Percentiles rank a stretch among this genome's conserved stretches.
Conservation (phyloP, 1,140 invertebrate species). For the Melitaea cinxia region DNA sequence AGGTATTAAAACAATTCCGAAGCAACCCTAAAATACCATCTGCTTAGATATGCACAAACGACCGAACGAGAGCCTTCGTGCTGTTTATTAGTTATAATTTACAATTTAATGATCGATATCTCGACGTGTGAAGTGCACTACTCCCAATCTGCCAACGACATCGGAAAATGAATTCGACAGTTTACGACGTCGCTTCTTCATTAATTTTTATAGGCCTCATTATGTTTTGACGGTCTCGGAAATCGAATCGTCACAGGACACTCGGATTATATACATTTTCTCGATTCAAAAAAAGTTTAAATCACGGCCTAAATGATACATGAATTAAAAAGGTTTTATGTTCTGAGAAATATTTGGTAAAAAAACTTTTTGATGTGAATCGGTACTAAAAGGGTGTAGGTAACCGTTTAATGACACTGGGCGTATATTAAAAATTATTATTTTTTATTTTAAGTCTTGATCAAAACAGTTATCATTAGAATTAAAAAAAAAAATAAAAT, state of each 20-base stretch:
- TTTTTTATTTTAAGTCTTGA: no score
- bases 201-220: conserved; percentile 48
- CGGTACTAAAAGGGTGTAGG: no score
- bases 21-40: neutral
- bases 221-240: conserved; percentile 33
- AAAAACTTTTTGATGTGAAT: neutral
- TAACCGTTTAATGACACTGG: no score
- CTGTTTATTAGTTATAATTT: conserved; percentile 38
- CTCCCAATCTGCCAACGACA: conserved; percentile 42
- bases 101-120: conserved; percentile 40
- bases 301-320: conserved; percentile 1
- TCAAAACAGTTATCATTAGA: no score
- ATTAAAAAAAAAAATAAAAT: no score
- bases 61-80: conserved; percentile 13
- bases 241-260: conserved; percentile 37
- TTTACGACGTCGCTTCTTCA: conserved; percentile 43
- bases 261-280: conserved; percentile 12
- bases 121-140: conserved; percentile 33
- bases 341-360: neutral
- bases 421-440: no score
- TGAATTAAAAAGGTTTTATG: neutral
- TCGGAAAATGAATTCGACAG: conserved; percentile 37
- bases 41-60: conserved; percentile 16
- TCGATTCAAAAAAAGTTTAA: neutral
- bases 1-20: neutral